Conservation (phyloP, 2,888 invertebrate species). For the Apantesis nais region DNA sequence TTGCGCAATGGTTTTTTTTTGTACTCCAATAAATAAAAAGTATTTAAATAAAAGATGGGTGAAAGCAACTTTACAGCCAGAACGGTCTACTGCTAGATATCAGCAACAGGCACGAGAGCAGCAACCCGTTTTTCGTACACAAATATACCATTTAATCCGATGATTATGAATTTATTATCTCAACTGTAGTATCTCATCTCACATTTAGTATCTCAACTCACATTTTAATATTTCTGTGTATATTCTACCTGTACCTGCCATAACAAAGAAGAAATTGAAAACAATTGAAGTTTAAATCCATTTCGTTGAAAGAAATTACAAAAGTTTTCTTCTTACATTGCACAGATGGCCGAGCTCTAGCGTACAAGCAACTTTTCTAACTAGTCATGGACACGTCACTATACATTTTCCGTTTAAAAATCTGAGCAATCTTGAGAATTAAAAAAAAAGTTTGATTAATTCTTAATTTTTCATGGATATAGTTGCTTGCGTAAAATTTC, state of each 20-base stretch:
- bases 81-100: no score
- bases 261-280: not conserved
- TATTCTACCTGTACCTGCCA: not conserved
- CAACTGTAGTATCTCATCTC: no score
- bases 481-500: not conserved
- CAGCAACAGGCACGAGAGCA: no score
- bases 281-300: conserved; percentile 22
- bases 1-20: not conserved
- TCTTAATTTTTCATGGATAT: not conserved
- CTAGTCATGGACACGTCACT: not conserved
- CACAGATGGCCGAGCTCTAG: conserved; percentile 20
- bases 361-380: conserved; percentile 4
- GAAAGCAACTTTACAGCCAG: not conserved
- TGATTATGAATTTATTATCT: no score
- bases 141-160: no score
- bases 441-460: not conserved
- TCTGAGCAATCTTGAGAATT: not conserved
- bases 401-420: not conserved
- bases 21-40: not conserved
- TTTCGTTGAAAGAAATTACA: conserved; percentile 30
- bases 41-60: not conserved
- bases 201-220: no score
- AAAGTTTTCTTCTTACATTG: conserved; percentile 21
- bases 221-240: not conserved
- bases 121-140: no score